phyloP scores from a whole-genome alignment of 35 echinoderm and acorn worm species.

The Heliocidaris tuberculata region DNA sequence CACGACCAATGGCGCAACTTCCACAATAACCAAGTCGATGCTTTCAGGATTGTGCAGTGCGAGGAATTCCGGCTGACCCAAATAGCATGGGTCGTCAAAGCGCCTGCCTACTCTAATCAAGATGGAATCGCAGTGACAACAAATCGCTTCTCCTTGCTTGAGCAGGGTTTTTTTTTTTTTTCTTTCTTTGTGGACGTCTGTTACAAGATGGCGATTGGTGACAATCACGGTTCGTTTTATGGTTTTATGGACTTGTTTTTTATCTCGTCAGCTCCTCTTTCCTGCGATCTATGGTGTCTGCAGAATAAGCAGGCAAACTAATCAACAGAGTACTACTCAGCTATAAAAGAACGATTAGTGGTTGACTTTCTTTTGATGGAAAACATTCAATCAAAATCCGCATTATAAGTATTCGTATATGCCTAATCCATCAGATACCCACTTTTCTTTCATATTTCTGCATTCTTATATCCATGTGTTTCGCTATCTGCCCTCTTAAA shows the following conservation, averaged over 20 bases:
- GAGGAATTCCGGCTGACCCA: not conserved
- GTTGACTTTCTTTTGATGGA: too few species aligned
- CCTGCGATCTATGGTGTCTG: too few species aligned
- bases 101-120: not conserved
- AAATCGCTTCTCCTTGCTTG: not conserved
- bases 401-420: too few species aligned
- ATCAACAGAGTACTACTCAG: too few species aligned
- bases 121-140: not conserved
- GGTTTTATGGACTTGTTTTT: not conserved
- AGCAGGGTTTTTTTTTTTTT: not conserved
- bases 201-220: not conserved
- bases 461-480: too few species aligned
- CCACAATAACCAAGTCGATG: not conserved
- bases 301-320: too few species aligned
- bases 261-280: too few species aligned
- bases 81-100: not conserved
- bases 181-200: not conserved
- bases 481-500: too few species aligned
- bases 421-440: too few species aligned
- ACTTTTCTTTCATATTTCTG: too few species aligned
- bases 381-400: too few species aligned
- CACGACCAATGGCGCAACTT: not conserved
- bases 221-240: not conserved
- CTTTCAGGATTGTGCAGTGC: not conserved
- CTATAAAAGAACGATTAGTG: too few species aligned